Evolutionary conservation across 2,113 vertebrate genomes (phyloP), one percentile per base, ranked within the genome.

Genomic region (Saguinus imperator): DNA sequence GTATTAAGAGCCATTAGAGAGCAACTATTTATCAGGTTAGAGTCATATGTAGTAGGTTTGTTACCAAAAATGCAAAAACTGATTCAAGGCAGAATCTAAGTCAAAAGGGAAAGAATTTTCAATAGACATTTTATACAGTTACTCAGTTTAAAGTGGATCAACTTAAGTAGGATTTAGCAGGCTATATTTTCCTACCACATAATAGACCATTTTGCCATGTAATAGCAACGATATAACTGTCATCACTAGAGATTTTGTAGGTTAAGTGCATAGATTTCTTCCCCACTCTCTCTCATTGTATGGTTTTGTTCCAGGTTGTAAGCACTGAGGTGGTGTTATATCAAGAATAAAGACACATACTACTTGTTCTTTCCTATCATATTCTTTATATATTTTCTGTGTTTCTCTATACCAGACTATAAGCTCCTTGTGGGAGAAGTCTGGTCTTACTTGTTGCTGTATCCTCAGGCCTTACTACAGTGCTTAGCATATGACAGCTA

Each of bases 221-320:
- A 98, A 97, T 83, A 98, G 98, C 95, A 98, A 98, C 89, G 98
- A 96, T 97, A 96, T 97, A 97, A 98, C 97, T 97, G 93, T 89
- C 83, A 97, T 97, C 96, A 98, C 97, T 97, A 98, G 98, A 98
- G 97, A 98, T 96, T 98, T 94, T 97, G 84, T 98, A 98, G 96
- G 96, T 97, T 98, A 98, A 98, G 97, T 99, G 98, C 98, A 99
- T 99, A 99, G 99, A 98, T 98, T 98, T 97, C 98, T 96, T 23
- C 3, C 2, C 50, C 96, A 85, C 82, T 94, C 96, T 75, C 92
- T 97, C 97, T 79, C 96, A 96, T 87, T 94, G 96, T 95, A 96
- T 98, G 98, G 95, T 97, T 98, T 82, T 89, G 96, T 95, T 98
- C 96, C 98, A 98, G 97, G 98, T 95, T 97, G 93, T 89, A 89